A percentile compares a stretch with the other conserved stretches of the same genome.
Evolutionary conservation across 2,113 vertebrate species (phyloP).

Genomic region (Pteropus alecto): DNA sequence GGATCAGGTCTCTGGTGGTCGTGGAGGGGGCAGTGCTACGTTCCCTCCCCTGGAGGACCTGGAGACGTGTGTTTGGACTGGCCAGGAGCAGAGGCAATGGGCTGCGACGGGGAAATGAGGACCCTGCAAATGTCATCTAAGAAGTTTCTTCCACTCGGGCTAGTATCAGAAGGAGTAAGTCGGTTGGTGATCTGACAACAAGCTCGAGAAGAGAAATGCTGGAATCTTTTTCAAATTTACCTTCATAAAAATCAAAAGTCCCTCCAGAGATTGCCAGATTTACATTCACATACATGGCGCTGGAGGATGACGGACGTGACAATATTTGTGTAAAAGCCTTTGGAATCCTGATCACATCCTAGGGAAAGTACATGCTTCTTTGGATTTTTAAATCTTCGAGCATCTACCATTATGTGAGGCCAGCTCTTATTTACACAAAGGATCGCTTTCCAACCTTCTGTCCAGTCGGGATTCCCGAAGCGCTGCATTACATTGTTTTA

Average conservation of each 20-base stretch:
- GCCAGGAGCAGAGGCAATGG: background rate
- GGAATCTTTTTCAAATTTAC: background rate
- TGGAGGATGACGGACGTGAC: background rate
- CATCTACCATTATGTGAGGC: background rate
- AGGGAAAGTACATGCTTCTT: background rate
- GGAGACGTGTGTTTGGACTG: background rate
- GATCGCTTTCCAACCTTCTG: conserved; percentile 52
- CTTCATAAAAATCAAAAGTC: background rate
- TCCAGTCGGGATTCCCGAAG: conserved; percentile 36
- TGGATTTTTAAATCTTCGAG: background rate
- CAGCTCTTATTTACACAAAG: conserved; percentile 29
- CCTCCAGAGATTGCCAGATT: background rate
- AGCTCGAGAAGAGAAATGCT: background rate
- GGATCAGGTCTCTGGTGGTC: background rate
- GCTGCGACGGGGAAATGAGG: background rate
- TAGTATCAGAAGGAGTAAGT: background rate
- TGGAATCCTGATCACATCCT: conserved; percentile 15
- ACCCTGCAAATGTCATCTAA: background rate
- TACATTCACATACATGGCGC: background rate
- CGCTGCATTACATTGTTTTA: conserved; percentile 49
- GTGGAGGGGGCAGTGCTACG: background rate
- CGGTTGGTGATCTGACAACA: background rate
- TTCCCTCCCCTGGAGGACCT: background rate
- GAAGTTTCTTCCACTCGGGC: background rate
- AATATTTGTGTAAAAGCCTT: conserved; percentile 6